Percentiles rank a stretch among this genome's conserved stretches.
These are phyloP conservation scores for Mellivora capensis DNA, from an alignment of 2,113 vertebrate genomes.

Conservation along the genomic window DNA sequence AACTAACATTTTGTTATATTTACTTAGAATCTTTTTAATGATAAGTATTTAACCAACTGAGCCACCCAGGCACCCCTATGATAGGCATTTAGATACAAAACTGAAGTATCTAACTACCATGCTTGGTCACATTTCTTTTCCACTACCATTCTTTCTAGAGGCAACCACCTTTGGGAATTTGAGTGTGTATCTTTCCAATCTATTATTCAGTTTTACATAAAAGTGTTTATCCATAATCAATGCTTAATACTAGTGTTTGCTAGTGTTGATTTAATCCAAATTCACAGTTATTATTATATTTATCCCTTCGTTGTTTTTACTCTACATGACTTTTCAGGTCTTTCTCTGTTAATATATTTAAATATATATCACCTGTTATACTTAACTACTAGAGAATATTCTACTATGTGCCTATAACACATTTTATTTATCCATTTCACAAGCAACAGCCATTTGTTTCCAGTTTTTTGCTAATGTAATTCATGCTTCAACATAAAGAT, in stretches of 20 bases:
- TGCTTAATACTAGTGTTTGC: not conserved
- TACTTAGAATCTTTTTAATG: conserved; percentile 15
- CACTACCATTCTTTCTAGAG: not conserved
- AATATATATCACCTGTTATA: not conserved
- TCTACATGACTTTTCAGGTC: not conserved
- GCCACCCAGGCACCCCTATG: too few relatives aligned
- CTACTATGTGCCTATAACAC: not conserved
- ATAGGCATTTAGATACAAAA: conserved; percentile 20
- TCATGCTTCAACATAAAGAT: not conserved
- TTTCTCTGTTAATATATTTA: not conserved
- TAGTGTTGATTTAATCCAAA: conserved; percentile 35
- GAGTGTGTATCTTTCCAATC: not conserved
- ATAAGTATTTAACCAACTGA: not conserved
- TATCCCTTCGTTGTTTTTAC: conserved; percentile 25
- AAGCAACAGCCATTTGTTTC: conserved; percentile 9
- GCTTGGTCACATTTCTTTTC: not conserved
- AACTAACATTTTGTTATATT: conserved; percentile 10
- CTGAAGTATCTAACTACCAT: not conserved
- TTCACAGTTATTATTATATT: not conserved
- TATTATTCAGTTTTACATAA: conserved; percentile 21
- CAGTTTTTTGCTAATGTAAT: not conserved
- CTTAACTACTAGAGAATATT: conserved; percentile 27
- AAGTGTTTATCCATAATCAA: not conserved
- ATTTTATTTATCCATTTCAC: conserved; percentile 35
- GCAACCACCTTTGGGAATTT: not conserved